Evolutionary conservation across 2,113 vertebrate genomes (phyloP).

Genomic region (Zootoca vivipara): DNA sequence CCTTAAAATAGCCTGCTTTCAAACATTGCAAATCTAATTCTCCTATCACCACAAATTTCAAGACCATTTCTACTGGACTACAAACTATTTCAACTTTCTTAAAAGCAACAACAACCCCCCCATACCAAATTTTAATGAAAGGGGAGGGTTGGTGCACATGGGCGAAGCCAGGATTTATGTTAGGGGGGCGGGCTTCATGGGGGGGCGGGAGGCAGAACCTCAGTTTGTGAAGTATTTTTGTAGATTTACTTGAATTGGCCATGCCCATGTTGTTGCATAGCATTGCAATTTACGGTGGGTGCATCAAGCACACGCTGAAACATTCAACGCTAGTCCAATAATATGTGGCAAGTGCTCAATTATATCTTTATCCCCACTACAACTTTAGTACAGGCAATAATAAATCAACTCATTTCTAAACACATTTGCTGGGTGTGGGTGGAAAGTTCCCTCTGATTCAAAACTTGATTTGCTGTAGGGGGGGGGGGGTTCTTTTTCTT

Average conservation of each 20-base stretch:
- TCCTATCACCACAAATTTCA: constrained; percentile 41
- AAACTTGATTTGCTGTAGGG: not conserved
- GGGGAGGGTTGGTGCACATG: not conserved
- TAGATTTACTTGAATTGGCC: no score
- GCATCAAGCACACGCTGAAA: not conserved
- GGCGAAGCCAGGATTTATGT: no score
- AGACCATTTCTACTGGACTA: constrained; percentile 20
- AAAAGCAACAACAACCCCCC: not conserved
- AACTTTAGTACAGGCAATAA: not conserved
- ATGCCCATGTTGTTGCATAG: no score
- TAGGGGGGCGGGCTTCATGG: no score
- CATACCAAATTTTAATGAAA: constrained; percentile 10
- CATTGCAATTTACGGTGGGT: not conserved
- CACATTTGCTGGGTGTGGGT: not conserved
- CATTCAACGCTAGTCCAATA: accelerated
- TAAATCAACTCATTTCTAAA: not conserved
- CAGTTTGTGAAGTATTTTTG: no score
- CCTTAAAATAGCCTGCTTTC: constrained; percentile 35
- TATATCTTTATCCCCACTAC: not conserved
- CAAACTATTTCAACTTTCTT: constrained; percentile 25
- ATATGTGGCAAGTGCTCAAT: not conserved
- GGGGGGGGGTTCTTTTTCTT: not conserved
- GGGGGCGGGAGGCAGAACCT: no score
- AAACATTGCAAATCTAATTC: constrained; percentile 39
- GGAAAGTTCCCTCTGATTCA: not conserved